phyloP scores from a whole-genome alignment of 2,113 vertebrate genomes.

The Scatophagus argus region DNA sequence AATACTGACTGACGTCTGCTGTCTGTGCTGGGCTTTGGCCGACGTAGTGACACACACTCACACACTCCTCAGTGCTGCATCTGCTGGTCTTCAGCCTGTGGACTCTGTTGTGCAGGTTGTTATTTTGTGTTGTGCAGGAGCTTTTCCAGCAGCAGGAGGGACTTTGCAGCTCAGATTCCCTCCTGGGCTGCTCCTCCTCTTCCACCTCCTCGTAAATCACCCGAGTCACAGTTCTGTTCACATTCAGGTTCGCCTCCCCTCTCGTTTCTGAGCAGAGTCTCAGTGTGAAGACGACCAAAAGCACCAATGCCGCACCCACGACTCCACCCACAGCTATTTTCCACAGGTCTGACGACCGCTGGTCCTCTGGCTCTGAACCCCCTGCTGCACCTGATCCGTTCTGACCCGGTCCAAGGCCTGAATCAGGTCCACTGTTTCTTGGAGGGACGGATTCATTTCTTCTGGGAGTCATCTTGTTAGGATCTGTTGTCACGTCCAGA shows the following conservation, averaged over 20 bases:
- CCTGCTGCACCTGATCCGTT: neutral
- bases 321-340: neutral
- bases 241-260: neutral
- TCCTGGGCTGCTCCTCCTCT: fast-evolving
- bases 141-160: neutral
- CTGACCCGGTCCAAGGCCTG: neutral
- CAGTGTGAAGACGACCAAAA: neutral
- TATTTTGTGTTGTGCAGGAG: neutral
- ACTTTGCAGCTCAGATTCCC: neutral
- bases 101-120: neutral
- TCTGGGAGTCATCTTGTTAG: neutral
- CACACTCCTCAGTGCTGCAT: neutral
- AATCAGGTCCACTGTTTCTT: neutral
- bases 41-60: conserved; percentile 1
- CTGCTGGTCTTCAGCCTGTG: neutral
- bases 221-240: neutral
- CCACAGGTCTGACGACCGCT: neutral
- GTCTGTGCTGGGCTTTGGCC: neutral
- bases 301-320: neutral
- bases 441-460: neutral
- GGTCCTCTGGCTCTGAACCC: neutral
- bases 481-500: neutral
- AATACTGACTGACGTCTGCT: neutral
- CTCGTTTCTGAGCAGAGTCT: neutral
- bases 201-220: conserved; percentile 40